phyloP scores from a whole-genome alignment of 2,888 invertebrate species.

The Cheilosia soror region DNA sequence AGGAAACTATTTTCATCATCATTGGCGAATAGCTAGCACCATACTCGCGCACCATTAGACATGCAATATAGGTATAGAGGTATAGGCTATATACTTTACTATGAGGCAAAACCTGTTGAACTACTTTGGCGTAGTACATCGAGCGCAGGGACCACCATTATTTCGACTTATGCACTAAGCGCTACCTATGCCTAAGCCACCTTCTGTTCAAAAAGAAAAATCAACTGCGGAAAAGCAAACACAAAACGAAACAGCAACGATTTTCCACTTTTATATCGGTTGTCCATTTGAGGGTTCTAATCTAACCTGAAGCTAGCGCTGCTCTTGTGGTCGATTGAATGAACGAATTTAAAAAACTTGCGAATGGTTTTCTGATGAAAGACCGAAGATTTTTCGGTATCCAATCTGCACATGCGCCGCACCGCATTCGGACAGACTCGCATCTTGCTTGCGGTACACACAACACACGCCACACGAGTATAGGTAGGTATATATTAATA shows the following conservation, averaged over 20 bases:
- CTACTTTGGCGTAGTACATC: constrained; percentile 48
- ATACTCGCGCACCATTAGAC: constrained; percentile 45
- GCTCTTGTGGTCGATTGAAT: background rate
- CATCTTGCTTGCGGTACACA: constrained; percentile 34
- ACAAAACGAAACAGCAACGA: constrained; percentile 3
- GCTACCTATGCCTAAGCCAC: background rate
- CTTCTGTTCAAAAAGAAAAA: constrained; percentile 21
- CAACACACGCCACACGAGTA: constrained; percentile 20
- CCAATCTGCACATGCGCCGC: constrained; percentile 4
- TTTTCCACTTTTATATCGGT: constrained; percentile 6
- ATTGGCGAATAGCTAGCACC: constrained; percentile 48
- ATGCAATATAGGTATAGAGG: constrained; percentile 30
- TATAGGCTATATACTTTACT: constrained; percentile 24
- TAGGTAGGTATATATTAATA: background rate
- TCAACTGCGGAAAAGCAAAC: constrained; percentile 1
- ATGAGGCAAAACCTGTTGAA: constrained; percentile 64
- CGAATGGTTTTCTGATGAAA: constrained; percentile 26
- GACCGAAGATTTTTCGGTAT: constrained; percentile 37
- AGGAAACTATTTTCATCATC: constrained; percentile 67
- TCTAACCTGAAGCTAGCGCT: constrained; percentile 32
- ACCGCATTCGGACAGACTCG: background rate
- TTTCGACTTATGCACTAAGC: constrained; percentile 3
- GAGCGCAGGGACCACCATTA: constrained; percentile 43
- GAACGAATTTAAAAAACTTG: constrained; percentile 16
- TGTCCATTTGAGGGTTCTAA: constrained; percentile 48